A percentile compares a stretch with the other conserved stretches of the same genome.
phyloP scores from a whole-genome alignment of 2,797 vertebrate species.

The Enteromius radiatus region DNA sequence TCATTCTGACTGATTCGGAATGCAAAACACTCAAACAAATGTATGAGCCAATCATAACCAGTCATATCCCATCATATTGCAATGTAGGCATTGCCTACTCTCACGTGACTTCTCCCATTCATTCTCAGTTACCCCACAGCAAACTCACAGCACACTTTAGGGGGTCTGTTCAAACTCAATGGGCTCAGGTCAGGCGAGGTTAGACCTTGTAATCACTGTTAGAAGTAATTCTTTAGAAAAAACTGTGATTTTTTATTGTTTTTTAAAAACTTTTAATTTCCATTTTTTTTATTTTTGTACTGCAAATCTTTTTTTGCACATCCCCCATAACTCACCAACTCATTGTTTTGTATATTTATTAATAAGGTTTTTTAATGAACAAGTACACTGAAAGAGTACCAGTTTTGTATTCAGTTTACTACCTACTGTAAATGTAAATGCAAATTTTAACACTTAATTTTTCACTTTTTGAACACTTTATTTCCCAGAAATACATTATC shows the following conservation, averaged over 20 bases:
- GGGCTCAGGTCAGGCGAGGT: not conserved
- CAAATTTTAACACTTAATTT: not conserved
- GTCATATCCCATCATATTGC: not conserved
- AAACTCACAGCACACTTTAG: not conserved
- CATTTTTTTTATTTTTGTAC: not conserved
- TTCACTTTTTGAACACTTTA: not conserved
- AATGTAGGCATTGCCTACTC: not conserved
- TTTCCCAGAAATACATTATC: not conserved
- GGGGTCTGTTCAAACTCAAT: not conserved
- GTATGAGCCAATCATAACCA: not conserved
- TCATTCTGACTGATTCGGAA: not conserved
- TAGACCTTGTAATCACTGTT: not conserved
- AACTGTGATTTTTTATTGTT: not conserved
- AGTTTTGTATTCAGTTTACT: not conserved
- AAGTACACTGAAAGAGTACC: not conserved
- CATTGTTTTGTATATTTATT: conserved; percentile 55
- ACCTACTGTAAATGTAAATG: not conserved
- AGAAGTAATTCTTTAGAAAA: not conserved
- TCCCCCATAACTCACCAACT: conserved; percentile 74
- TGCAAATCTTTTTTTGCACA: conserved; percentile 37
- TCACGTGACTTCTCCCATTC: not conserved
- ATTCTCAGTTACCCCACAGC: not conserved
- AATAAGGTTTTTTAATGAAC: not conserved
- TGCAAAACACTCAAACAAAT: not conserved
- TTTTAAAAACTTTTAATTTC: not conserved